phyloP scores from a whole-genome alignment of 2,888 invertebrate genomes.

The Lepidochitona cinerea region DNA sequence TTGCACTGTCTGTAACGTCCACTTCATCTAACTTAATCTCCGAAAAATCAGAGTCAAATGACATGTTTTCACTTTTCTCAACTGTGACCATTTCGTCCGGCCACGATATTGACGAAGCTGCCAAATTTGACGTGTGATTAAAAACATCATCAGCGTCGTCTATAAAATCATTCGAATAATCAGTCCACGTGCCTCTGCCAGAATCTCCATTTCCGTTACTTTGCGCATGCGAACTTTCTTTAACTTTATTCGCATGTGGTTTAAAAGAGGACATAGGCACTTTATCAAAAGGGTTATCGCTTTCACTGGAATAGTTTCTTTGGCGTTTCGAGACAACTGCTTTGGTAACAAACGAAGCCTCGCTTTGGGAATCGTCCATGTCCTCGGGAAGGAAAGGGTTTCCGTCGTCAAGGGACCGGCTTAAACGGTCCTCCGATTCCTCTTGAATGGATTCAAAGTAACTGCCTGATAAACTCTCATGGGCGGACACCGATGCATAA shows the following conservation, averaged over 20 bases:
- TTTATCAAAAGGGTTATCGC: constrained; percentile 31
- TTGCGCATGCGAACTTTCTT: background rate
- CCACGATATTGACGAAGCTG: constrained; percentile 20
- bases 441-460: constrained; percentile 55
- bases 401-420: constrained; percentile 11
- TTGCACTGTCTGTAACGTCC: background rate
- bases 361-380: background rate
- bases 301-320: constrained; percentile 25
- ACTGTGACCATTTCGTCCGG: constrained; percentile 23
- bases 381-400: constrained; percentile 11
- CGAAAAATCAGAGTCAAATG: constrained; percentile 42
- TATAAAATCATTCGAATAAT: constrained; percentile 5
- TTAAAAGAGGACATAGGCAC: constrained; percentile 8
- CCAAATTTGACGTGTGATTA: background rate
- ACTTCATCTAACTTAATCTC: background rate
- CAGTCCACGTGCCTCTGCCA: constrained; percentile 11
- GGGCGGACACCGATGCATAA: constrained; percentile 26
- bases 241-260: background rate
- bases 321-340: constrained; percentile 38
- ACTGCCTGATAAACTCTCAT: constrained; percentile 38
- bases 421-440: constrained; percentile 40
- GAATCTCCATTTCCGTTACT: constrained; percentile 7
- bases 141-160: constrained; percentile 4
- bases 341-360: constrained; percentile 40
- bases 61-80: constrained; percentile 12